Evolutionary conservation across 2,797 vertebrate genomes (phyloP), one percentile per base, ranked within the genome.

Genomic region (Phyllotis vaccarum): DNA sequence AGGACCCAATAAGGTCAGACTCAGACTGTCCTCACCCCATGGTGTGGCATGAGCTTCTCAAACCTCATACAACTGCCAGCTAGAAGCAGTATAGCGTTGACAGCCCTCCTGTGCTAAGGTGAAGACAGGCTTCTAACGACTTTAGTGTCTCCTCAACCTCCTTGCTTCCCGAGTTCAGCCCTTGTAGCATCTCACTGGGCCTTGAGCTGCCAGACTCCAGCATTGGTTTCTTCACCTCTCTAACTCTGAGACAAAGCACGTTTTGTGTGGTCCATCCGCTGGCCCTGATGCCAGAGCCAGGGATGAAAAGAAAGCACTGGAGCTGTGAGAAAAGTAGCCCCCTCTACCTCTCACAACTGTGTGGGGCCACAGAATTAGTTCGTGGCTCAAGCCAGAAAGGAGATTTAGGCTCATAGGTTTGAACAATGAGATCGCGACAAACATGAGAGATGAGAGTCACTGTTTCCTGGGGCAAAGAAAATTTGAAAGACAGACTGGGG

Each of bases 361-460:
- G 31, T 6, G 0, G 56, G 58, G 40, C 24, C 76, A 5, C 3
- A 6, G 17, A 58, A 3, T 2, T 6, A 1, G 4, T 1, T 1
- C 54, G 19, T 6, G 2, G 4, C 0, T 1, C 54, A 27, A 46
- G 46, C 37, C n/a, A 1, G 0, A 3, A 13, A 52, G 22, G 27
- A 0, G 21, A 43, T 21, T 1, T 7, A 54, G 46, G 24, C 49
- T 7, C 8, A 9, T 2, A 2, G 27, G 40, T 0, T 0, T 5
- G 74, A 29, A 22, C 19, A 1, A 1, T 8, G 1, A 1, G 0
- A 19, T n/a, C 2, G 13, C 0, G 52, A 68, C 5, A n/a, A n/a
- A 0, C 0, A 0, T 0, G n/a, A n/a, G n/a, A n/a, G n/a, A 6
- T 0, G 46, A 64, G 74, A 0, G n/a, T 29, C 66, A 1, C 3